Conservation (phyloP, 2,113 vertebrate species). For the Phalacrocorax carbo region DNA sequence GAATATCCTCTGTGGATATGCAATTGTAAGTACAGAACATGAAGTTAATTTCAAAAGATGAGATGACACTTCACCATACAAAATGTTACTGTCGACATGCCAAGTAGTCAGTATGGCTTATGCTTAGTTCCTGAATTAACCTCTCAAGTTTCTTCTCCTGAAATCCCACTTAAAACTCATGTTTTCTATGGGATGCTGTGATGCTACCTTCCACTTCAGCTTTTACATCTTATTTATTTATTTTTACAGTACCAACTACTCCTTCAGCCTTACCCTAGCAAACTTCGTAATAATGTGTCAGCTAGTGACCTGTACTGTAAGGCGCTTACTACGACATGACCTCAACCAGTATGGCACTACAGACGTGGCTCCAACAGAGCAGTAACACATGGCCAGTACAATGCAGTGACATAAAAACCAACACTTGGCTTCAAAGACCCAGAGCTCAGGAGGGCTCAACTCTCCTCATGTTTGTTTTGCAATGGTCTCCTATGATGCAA, state of each 20-base stretch:
- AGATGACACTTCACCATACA: not conserved
- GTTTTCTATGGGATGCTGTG: not conserved
- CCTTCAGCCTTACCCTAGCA: not conserved
- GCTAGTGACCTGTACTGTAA: not conserved
- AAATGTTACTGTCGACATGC: not conserved
- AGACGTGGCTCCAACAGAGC: not conserved
- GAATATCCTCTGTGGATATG: not conserved
- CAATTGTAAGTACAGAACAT: not conserved
- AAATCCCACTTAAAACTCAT: not conserved
- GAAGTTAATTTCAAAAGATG: not conserved
- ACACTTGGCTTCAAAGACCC: not conserved
- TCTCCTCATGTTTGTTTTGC: not conserved
- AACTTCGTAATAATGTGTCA: not conserved
- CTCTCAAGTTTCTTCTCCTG: not conserved
- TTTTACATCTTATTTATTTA: not conserved
- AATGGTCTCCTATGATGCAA: not conserved
- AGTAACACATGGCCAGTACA: not conserved
- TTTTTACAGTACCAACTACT: not conserved
- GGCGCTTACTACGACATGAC: accelerated
- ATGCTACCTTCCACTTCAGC: not conserved
- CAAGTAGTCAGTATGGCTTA: not conserved
- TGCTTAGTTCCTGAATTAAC: not conserved
- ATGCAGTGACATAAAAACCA: not conserved
- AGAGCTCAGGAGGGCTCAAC: not conserved
- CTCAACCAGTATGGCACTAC: accelerated